Evolutionary conservation across 2,888 invertebrate genomes (phyloP).

Genomic region (Ommatoiulus sabulosus): DNA sequence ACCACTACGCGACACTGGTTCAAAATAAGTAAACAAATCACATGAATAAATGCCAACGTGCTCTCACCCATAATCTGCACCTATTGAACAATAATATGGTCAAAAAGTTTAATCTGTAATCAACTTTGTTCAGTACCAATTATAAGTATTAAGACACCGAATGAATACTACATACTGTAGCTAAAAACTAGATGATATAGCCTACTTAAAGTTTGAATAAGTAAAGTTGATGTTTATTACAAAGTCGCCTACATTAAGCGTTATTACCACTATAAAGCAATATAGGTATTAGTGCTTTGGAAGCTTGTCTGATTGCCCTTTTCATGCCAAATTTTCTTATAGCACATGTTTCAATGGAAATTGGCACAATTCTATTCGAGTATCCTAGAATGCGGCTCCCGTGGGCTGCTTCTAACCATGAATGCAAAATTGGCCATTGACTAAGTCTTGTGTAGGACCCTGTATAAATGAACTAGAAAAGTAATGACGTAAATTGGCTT

Average conservation of each 20-base stretch:
- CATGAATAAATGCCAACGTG: no score
- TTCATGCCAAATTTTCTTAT: constrained; percentile 4
- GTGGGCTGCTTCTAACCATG: neutral
- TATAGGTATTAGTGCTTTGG: neutral
- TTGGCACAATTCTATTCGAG: neutral
- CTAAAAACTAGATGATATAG: neutral
- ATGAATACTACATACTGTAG: neutral
- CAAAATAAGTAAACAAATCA: no score
- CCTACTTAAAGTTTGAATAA: neutral
- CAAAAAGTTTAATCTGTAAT: no score
- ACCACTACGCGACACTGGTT: no score
- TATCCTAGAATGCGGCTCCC: neutral
- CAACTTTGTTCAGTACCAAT: no score
- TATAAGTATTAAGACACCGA: no score
- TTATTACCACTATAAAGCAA: neutral
- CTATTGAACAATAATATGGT: no score
- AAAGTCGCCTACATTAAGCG: neutral
- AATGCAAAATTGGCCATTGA: constrained; percentile 20
- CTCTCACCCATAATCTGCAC: no score
- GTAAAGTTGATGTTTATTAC: neutral
- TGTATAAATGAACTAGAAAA: neutral
- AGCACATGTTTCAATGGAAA: neutral
- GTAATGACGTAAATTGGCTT: constrained; percentile 47
- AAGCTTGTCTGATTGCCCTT: neutral
- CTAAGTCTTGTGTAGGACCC: neutral